phyloP scores from a whole-genome alignment of 2,888 invertebrate genomes.

The Eilema griseolum region DNA sequence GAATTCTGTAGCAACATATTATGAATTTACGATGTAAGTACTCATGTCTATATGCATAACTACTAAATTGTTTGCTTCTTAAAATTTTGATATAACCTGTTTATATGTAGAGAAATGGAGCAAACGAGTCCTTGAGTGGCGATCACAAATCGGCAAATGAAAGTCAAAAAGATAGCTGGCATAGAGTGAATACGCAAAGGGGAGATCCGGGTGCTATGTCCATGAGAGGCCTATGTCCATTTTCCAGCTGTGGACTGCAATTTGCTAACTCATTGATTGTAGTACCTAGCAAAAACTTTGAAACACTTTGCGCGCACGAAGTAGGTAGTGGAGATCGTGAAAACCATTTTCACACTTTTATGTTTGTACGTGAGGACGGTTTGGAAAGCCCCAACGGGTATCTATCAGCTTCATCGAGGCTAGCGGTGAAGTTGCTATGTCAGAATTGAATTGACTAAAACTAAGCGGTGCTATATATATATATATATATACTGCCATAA shows the following conservation, averaged over 20 bases:
- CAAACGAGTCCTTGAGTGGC: not conserved
- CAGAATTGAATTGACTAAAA: too few species aligned
- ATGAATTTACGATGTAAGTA: not conserved
- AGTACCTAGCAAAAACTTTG: not conserved
- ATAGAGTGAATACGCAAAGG: not conserved
- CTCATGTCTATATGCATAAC: not conserved
- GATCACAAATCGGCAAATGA: not conserved
- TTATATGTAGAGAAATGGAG: too few species aligned
- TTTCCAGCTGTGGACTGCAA: not conserved
- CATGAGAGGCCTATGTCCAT: not conserved
- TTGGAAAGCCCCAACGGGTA: not conserved
- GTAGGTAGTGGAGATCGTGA: not conserved
- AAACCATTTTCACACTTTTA: not conserved
- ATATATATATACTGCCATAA: too few species aligned
- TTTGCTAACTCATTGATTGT: not conserved
- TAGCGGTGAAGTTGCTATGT: not conserved
- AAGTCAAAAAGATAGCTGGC: not conserved
- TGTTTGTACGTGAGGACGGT: not conserved
- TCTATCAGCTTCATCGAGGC: not conserved
- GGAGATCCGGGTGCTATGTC: not conserved
- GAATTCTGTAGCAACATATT: too few species aligned
- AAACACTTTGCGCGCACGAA: not conserved
- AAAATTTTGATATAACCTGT: too few species aligned
- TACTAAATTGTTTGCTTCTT: too few species aligned
- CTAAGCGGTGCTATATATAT: too few species aligned